Percentiles rank a stretch among this genome's conserved stretches.
Conservation (phyloP, 2,797 vertebrate species). For the Poecilia velifera region DNA sequence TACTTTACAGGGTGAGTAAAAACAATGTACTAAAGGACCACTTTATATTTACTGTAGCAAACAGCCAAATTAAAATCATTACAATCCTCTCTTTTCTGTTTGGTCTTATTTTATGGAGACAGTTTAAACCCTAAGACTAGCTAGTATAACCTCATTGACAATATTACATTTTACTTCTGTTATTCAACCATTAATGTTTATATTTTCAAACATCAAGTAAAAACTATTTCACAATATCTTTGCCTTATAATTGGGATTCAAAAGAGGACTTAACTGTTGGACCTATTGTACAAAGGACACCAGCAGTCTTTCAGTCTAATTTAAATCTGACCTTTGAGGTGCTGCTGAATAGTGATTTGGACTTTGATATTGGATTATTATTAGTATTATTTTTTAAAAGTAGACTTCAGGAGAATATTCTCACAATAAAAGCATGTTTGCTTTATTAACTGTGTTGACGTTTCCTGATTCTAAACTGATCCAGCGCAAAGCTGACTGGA, state of each 20-base stretch:
- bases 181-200: background rate
- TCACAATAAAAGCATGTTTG: background rate
- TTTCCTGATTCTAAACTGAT: background rate
- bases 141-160: background rate
- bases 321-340: background rate
- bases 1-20: slow-evolving; percentile 7
- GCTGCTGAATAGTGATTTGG: background rate
- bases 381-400: background rate
- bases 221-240: background rate
- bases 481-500: background rate
- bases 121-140: background rate
- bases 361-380: background rate
- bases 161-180: background rate
- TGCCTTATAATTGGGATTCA: background rate
- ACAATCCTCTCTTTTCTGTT: background rate
- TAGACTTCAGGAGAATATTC: background rate
- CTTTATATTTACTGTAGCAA: slow-evolving; percentile 5
- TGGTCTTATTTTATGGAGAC: background rate
- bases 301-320: background rate
- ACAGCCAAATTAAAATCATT: background rate
- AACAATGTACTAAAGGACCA: slow-evolving; percentile 3
- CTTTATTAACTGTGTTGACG: background rate
- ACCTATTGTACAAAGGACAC: background rate
- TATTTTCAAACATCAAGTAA: background rate
- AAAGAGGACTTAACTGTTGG: background rate